Evolutionary conservation across 2,113 vertebrate species (phyloP).

Genomic region (Tragelaphus buxtoni): DNA sequence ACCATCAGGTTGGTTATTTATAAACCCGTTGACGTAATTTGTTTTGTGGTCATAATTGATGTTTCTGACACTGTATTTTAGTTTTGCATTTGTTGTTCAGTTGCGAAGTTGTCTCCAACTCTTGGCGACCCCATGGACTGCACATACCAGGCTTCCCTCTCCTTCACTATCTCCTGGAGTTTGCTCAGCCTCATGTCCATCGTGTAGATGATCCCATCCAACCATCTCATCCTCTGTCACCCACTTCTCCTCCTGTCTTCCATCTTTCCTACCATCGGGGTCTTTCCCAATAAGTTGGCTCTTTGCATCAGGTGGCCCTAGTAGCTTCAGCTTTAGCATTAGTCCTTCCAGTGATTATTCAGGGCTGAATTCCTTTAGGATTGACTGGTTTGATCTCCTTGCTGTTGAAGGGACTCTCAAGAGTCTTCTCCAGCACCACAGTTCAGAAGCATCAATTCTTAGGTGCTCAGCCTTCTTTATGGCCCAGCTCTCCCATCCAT

Average conservation of each 20-base stretch:
- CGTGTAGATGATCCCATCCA: neutral
- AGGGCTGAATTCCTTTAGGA: neutral
- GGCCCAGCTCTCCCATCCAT: neutral
- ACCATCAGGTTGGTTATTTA: neutral
- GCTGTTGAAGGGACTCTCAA: neutral
- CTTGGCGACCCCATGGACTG: neutral
- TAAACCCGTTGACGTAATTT: neutral
- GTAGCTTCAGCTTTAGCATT: neutral
- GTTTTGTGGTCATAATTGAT: neutral
- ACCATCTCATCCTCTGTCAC: neutral
- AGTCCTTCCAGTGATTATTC: neutral
- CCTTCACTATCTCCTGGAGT: neutral
- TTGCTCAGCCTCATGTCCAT: neutral
- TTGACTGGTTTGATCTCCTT: neutral
- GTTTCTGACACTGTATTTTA: neutral
- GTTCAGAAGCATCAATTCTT: fast-evolving
- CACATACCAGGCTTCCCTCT: neutral
- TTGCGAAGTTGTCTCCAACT: fast-evolving
- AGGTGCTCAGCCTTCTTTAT: neutral
- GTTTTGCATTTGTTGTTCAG: neutral
- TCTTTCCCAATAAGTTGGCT: neutral
- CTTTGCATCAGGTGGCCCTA: neutral
- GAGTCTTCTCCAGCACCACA: neutral
- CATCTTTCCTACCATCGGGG: neutral
- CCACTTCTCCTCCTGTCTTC: neutral